phyloP scores from a whole-genome alignment of 2,797 vertebrate genomes.

The Lepus townsendii region DNA sequence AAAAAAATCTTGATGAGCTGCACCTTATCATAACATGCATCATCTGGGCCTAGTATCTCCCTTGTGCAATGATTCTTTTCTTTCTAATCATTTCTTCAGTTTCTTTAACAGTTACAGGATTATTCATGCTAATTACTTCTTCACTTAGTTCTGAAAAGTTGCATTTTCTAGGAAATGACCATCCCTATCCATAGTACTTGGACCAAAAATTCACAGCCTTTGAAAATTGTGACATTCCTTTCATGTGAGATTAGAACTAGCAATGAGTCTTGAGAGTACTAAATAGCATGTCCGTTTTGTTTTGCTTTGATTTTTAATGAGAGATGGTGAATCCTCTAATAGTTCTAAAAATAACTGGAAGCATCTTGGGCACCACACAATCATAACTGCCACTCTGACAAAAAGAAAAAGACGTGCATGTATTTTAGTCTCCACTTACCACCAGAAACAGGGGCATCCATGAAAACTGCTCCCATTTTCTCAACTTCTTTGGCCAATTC shows the following conservation, averaged over 20 bases:
- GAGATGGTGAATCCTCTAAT: not conserved
- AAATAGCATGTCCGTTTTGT: not conserved
- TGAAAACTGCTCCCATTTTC: conserved; percentile 98
- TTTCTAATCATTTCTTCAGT: conserved; percentile 34
- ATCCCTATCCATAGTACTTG: not conserved
- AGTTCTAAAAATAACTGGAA: conserved; percentile 10
- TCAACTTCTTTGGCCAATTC: conserved; percentile 96
- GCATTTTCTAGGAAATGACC: not conserved
- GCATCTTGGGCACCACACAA: conserved; percentile 16
- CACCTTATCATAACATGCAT: conserved; percentile 14
- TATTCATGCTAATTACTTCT: conserved; percentile 50
- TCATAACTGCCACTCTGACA: conserved; percentile 1
- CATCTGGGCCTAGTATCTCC: not conserved
- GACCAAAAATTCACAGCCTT: conserved; percentile 28
- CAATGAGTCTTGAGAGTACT: not conserved
- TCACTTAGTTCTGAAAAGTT: conserved; percentile 35
- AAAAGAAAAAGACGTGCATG: not conserved
- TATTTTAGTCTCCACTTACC: conserved; percentile 89
- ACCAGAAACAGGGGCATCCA: conserved; percentile 99
- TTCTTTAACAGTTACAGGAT: conserved; percentile 46
- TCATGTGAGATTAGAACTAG: conserved; percentile 27
- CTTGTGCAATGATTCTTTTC: not conserved
- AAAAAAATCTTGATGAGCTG: conserved; percentile 36
- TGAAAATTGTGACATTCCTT: conserved; percentile 41
- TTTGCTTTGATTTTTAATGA: conserved; percentile 58